Conservation (phyloP, 2,888 invertebrate genomes). For the Idaea dimidiata region DNA sequence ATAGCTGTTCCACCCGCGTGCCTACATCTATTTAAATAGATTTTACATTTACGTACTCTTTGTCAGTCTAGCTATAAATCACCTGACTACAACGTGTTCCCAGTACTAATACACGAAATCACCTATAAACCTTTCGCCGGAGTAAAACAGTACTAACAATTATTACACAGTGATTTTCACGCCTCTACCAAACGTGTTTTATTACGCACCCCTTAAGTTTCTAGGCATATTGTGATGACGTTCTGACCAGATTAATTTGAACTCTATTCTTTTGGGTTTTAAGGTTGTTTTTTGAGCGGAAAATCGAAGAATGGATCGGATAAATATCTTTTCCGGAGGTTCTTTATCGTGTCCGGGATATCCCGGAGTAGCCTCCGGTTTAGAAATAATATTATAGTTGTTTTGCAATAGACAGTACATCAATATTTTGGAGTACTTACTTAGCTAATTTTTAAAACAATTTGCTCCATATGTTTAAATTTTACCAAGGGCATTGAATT, state of each 20-base stretch:
- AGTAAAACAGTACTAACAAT: conserved; percentile 55
- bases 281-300: conserved; percentile 23
- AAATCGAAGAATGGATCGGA: conserved; percentile 32
- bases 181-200: conserved; percentile 59
- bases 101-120: background rate
- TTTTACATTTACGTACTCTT: background rate
- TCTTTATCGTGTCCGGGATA: conserved; percentile 56
- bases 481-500: too few relatives aligned
- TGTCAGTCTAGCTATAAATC: background rate
- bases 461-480: too few relatives aligned
- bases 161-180: conserved; percentile 63
- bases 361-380: background rate
- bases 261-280: conserved; percentile 8
- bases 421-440: background rate
- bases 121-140: background rate
- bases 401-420: background rate
- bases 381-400: background rate
- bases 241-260: conserved; percentile 4
- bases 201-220: conserved; percentile 50
- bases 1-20: too few relatives aligned
- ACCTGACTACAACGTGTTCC: background rate
- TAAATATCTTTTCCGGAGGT: conserved; percentile 59
- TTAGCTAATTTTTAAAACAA: background rate
- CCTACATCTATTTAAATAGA: background rate
- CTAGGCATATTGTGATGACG: conserved; percentile 31